Evolutionary conservation across 2,888 invertebrate species (phyloP).

Genomic region (Drosophila kuntzei): DNA sequence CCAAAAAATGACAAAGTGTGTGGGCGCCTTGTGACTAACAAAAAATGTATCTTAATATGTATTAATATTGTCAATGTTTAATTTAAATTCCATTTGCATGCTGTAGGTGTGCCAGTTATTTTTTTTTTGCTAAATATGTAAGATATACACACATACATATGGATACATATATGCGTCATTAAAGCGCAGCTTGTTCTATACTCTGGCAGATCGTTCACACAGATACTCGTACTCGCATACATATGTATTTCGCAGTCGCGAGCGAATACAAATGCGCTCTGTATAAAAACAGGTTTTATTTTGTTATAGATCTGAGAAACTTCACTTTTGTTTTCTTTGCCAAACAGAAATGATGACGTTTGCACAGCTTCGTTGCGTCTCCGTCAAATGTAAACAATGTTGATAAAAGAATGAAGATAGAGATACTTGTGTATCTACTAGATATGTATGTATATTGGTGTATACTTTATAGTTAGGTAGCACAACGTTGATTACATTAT

Average conservation of each 20-base stretch:
- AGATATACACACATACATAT: constrained; percentile 1
- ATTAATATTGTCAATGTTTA: constrained; percentile 10
- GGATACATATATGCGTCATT: constrained; percentile 35
- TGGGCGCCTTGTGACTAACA: constrained; percentile 11
- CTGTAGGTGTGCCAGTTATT: constrained; percentile 47
- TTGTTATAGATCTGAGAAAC: constrained; percentile 39
- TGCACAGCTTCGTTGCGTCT: constrained; percentile 19
- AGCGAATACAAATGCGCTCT: constrained; percentile 7
- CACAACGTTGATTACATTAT: background rate
- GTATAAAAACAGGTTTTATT: constrained; percentile 16
- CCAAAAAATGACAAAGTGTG: constrained; percentile 34
- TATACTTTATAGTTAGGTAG: background rate
- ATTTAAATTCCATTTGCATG: constrained; percentile 47
- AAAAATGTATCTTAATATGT: constrained; percentile 5
- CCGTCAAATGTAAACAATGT: constrained; percentile 52
- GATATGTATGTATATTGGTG: background rate
- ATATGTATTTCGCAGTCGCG: background rate
- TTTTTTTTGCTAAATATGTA: constrained; percentile 11
- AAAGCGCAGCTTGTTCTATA: constrained; percentile 47
- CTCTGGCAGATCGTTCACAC: constrained; percentile 36
- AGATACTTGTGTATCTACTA: constrained; percentile 14
- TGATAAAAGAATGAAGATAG: constrained; percentile 28
- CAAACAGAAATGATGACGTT: constrained; percentile 55
- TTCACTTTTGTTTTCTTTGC: constrained; percentile 71
- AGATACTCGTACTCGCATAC: constrained; percentile 31